A percentile compares a stretch with the other conserved stretches of the same genome.
Evolutionary conservation across 2,888 invertebrate species (phyloP).

Genomic region (Exocentrus adspersus): DNA sequence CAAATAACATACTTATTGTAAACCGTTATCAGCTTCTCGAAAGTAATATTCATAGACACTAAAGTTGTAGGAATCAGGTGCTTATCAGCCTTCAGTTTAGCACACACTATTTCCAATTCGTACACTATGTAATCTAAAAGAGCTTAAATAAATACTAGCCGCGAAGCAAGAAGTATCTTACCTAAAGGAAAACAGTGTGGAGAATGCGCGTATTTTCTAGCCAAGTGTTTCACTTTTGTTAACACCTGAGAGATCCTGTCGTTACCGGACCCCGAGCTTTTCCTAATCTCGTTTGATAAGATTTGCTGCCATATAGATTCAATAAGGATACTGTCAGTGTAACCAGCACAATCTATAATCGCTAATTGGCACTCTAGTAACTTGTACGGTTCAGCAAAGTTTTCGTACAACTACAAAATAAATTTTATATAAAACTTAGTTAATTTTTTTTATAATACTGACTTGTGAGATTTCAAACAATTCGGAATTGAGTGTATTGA

Average conservation of each 20-base stretch:
- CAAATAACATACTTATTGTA: conserved; percentile 76
- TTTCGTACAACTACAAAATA: conserved; percentile 78
- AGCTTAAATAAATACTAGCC: neutral
- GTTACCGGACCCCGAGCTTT: conserved; percentile 63
- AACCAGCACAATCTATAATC: conserved; percentile 94
- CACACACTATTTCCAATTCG: conserved; percentile 81
- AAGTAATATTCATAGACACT: conserved; percentile 78
- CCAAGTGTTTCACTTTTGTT: conserved; percentile 80
- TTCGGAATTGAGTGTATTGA: conserved; percentile 80
- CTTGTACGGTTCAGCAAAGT: conserved; percentile 90
- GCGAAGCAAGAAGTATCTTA: conserved; percentile 63
- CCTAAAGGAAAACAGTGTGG: conserved; percentile 89
- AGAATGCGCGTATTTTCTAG: conserved; percentile 81
- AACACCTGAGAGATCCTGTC: conserved; percentile 76
- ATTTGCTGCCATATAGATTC: conserved; percentile 94
- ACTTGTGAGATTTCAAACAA: conserved; percentile 89
- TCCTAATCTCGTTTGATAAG: conserved; percentile 67
- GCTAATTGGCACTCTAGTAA: conserved; percentile 94
- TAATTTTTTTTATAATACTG: no score
- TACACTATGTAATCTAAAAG: conserved; percentile 79
- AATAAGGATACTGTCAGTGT: conserved; percentile 84
- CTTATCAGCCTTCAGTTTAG: conserved; percentile 75
- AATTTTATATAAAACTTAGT: neutral
- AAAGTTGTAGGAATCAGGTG: conserved; percentile 82
- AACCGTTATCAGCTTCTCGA: conserved; percentile 81